phyloP scores from a whole-genome alignment of 1,140 invertebrate species.

The Drosophila melanica region DNA sequence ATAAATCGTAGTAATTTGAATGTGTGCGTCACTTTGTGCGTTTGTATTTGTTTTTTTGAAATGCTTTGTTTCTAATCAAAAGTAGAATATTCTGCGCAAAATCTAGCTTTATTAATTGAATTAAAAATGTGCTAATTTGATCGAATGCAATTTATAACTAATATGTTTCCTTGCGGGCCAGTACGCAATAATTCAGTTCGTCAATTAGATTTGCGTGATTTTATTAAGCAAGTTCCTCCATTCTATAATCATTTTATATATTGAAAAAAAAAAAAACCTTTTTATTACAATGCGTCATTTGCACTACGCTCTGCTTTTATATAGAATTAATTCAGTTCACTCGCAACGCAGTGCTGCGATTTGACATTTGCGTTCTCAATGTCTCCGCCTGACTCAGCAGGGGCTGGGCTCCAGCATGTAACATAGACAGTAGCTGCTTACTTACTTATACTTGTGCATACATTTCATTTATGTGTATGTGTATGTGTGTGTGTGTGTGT shows the following conservation, averaged over 20 bases:
- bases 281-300: neutral
- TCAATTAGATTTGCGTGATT: conserved; percentile 27
- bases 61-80: neutral
- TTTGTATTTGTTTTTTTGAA: neutral
- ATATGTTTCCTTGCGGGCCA: neutral
- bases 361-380: too few species aligned
- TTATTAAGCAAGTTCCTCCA: conserved; percentile 1
- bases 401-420: too few species aligned
- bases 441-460: too few species aligned
- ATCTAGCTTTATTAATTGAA: neutral
- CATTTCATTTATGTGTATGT: too few species aligned
- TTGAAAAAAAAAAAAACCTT: neutral
- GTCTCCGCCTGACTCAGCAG: too few species aligned
- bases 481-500: too few species aligned
- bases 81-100: too few species aligned
- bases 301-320: too few species aligned
- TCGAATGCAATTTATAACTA: neutral
- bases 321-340: neutral
- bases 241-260: conserved; percentile 9
- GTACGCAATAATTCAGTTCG: conserved; percentile 21
- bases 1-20: conserved; percentile 12
- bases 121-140: too few species aligned
- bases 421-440: too few species aligned
- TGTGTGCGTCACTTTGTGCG: neutral
- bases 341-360: too few species aligned